These are phyloP conservation scores for Saguinus midas DNA, from an alignment of 2,113 vertebrate species.

Conservation along the genomic window DNA sequence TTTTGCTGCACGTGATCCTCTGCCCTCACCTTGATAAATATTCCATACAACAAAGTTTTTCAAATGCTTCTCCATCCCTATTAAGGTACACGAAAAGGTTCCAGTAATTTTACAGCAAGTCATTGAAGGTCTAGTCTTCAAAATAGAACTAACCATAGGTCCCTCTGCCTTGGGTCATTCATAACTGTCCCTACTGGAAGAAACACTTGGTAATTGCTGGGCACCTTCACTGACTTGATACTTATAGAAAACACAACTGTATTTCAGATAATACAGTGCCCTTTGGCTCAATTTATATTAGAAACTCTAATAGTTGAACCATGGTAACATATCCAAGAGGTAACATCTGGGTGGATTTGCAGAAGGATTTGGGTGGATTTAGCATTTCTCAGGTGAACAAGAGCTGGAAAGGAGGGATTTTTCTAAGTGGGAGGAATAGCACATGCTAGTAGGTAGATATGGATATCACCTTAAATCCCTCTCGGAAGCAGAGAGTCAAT, in stretches of 20 bases:
- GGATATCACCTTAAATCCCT: not conserved
- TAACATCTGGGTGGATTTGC: not conserved
- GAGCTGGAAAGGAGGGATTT: not conserved
- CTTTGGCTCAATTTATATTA: not conserved
- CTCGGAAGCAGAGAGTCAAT: not conserved
- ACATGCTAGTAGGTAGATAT: not conserved
- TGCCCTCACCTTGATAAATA: not conserved
- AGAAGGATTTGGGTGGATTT: slow-evolving; percentile 24
- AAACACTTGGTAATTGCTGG: not conserved
- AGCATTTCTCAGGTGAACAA: slow-evolving; percentile 32
- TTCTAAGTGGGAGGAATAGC: not conserved
- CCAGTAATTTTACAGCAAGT: not conserved
- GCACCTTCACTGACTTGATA: not conserved
- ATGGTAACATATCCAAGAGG: not conserved
- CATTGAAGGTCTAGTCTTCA: not conserved
- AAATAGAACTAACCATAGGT: not conserved
- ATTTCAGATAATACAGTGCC: not conserved
- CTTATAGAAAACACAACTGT: not conserved
- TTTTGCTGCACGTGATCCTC: not conserved
- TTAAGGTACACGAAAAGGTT: not conserved
- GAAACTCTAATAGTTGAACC: not conserved
- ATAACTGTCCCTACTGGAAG: not conserved
- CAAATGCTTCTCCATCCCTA: not conserved
- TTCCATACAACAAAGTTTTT: not conserved
- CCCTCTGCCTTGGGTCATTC: not conserved